Base-by-base conservation (phyloP, 2,888 invertebrate genomes). In the Phyto melanocephala region DNA sequence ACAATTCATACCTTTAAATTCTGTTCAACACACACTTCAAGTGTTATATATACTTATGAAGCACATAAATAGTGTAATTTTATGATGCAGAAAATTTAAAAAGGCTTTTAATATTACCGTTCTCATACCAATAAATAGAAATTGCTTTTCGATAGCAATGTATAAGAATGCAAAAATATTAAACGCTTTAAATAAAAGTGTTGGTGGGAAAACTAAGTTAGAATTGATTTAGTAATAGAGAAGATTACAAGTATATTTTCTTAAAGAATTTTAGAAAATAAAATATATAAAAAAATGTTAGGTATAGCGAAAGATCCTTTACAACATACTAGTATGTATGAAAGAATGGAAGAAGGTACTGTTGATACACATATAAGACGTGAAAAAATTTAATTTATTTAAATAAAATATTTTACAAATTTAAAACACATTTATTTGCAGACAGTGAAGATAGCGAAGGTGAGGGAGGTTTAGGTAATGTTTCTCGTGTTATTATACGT, bases 381-480 rank as follows among this genome's bases (percentile, higher is more conserved):
- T n/a, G n/a, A 28, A 60, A 60, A 40, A 17, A 42, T 47, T 40
- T 28, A 45, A 71, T 17, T 24, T 13, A 22, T 33, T n/a, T n/a
- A n/a, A n/a, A n/a, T n/a, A n/a, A n/a, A n/a, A 20, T 7, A 35
- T 47, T 40, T 13, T 72, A 7, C 52, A 58, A 60, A 45, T 5
- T 28, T 28, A 6, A 5, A 5, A 5, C 6, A 3, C 3, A 20
- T 24, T 67, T 60, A 22, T 67, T 87, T 86, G 2, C 91, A 97
- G 97, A 97, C 87, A 96, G 96, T 88, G 97, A 97, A 90, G 97
- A 97, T 89, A 97, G 97, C 88, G 97, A 97, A 88, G 96, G 96
- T 78, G 98, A 99, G 90, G 97, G 97, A 58, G 98, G 98, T 13
- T 92, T 98, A 86, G 98, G 98, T 17, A 99, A 99, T 91, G 95